These are phyloP conservation scores for Macrobrachium nipponense DNA, from an alignment of 1,140 invertebrate species.

Conservation along the genomic window DNA sequence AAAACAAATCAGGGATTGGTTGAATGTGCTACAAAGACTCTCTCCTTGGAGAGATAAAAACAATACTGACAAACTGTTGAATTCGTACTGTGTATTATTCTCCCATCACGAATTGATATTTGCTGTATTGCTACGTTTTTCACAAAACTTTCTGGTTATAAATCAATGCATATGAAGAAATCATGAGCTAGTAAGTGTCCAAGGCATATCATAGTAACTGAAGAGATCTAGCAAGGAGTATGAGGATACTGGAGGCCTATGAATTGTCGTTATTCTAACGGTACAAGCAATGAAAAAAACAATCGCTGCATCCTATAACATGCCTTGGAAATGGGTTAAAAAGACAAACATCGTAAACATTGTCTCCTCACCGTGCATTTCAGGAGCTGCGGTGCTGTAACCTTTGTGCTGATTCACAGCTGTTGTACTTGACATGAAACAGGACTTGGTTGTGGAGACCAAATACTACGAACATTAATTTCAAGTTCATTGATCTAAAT, in stretches of 20 bases:
- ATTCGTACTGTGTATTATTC: no score
- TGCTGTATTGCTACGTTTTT: no score
- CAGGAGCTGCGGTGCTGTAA: neutral
- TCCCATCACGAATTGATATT: no score
- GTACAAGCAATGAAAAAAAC: neutral
- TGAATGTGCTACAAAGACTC: no score
- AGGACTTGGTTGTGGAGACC: neutral
- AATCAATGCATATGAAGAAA: no score
- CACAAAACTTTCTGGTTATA: no score
- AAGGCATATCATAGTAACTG: conserved; percentile 45
- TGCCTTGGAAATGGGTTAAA: conserved; percentile 51
- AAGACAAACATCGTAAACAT: conserved; percentile 22
- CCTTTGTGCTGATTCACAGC: no score
- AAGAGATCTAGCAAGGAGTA: neutral
- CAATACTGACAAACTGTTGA: no score
- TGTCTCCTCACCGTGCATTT: neutral
- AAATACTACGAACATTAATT: neutral
- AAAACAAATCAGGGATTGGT: no score
- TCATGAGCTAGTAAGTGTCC: neutral
- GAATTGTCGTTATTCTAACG: neutral
- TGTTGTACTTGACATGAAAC: neutral
- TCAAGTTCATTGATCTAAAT: neutral
- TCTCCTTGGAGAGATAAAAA: no score
- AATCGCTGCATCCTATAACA: conserved; percentile 39
- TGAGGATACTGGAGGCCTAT: neutral